phyloP scores from a whole-genome alignment of 2,113 vertebrate species.

The Mobula birostris region DNA sequence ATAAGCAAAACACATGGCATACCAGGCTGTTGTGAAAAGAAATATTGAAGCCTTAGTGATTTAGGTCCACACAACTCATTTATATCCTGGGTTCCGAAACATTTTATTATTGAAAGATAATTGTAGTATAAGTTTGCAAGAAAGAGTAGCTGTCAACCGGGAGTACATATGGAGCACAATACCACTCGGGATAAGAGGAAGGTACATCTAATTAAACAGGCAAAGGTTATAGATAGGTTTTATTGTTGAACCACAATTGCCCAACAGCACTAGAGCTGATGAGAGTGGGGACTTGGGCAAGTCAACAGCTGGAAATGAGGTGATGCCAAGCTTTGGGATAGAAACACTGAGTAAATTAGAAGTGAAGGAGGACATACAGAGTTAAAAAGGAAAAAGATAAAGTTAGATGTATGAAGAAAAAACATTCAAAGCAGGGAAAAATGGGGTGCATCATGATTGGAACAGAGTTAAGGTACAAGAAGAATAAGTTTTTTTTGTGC shows the following conservation, averaged over 20 bases:
- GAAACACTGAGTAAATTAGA: not conserved
- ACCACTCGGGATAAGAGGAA: not conserved
- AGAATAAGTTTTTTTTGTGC: not conserved
- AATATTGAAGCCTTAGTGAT: conserved; percentile 5
- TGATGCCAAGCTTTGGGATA: not conserved
- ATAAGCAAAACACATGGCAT: not conserved
- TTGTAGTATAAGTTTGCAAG: not conserved
- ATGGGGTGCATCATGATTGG: not conserved
- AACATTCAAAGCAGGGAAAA: not conserved
- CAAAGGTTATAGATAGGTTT: not conserved
- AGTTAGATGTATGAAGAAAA: not conserved
- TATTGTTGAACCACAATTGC: not conserved
- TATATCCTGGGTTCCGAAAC: not conserved
- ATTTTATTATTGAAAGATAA: not conserved
- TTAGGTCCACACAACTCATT: not conserved
- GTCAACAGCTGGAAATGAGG: not conserved
- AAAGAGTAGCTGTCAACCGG: not conserved
- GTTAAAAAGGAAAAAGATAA: not conserved
- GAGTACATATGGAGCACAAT: not conserved
- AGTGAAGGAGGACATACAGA: not conserved
- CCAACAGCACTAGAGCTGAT: not conserved
- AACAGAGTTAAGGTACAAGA: not conserved
- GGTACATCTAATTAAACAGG: not conserved
- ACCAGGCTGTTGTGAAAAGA: not conserved
- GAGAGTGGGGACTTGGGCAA: not conserved